A percentile compares a stretch with the other conserved stretches of the same genome.
phyloP scores from a whole-genome alignment of 2,888 invertebrate genomes.

The Branchellion lobata region DNA sequence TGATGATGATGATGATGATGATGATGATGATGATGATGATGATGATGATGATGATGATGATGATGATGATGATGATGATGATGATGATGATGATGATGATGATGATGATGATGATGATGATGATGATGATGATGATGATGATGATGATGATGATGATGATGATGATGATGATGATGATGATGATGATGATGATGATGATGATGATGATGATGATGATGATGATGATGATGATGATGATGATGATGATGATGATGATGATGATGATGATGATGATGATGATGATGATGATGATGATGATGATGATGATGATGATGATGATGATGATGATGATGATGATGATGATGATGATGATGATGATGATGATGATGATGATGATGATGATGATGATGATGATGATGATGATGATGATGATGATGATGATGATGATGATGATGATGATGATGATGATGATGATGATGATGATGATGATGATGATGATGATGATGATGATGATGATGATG shows the following conservation, averaged over 20 bases:
- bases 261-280: constrained; percentile 10
- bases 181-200: constrained; percentile 20
- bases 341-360: constrained; percentile 19
- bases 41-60: constrained; percentile 19
- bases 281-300: constrained; percentile 19
- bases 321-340: constrained; percentile 10
- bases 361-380: constrained; percentile 20
- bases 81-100: constrained; percentile 10
- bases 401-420: constrained; percentile 19
- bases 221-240: constrained; percentile 19
- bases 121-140: constrained; percentile 20
- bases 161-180: constrained; percentile 19
- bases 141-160: constrained; percentile 10
- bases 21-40: constrained; percentile 10
- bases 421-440: constrained; percentile 20
- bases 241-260: constrained; percentile 20
- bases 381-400: constrained; percentile 10
- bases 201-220: constrained; percentile 10
- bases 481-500: constrained; percentile 20
- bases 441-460: constrained; percentile 10
- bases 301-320: constrained; percentile 20
- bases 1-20: constrained; percentile 20
- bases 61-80: constrained; percentile 20
- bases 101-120: constrained; percentile 19
- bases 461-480: constrained; percentile 19